Conservation (phyloP, 2,113 vertebrate species). For the Axis porcinus region DNA sequence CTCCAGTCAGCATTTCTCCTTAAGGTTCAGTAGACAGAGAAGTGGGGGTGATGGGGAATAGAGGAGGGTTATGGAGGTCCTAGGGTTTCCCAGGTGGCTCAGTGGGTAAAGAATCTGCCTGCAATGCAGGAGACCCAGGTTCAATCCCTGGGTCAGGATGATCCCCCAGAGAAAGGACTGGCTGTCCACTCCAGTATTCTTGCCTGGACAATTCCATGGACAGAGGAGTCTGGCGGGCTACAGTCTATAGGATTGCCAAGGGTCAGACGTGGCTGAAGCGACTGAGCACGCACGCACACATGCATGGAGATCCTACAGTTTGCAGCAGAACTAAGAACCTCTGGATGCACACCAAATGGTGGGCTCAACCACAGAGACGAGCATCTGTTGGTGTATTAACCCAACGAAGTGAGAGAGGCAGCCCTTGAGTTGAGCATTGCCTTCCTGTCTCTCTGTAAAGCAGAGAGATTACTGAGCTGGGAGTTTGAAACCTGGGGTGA, state of each 20-base stretch:
- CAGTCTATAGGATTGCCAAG: neutral
- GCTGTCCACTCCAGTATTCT: neutral
- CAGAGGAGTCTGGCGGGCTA: neutral
- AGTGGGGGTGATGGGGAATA: neutral
- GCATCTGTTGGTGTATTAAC: neutral
- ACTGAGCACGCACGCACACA: neutral
- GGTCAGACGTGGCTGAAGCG: accelerated
- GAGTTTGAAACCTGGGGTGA: neutral
- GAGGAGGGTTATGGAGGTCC: neutral
- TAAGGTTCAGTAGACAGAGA: neutral
- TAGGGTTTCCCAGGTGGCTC: neutral
- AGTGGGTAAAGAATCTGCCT: neutral
- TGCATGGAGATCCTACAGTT: neutral
- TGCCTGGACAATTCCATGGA: neutral
- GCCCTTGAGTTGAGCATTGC: neutral
- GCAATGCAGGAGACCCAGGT: neutral
- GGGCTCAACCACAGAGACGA: accelerated
- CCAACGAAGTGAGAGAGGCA: accelerated
- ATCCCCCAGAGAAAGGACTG: neutral
- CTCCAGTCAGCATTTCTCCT: neutral
- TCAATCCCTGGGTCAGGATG: neutral
- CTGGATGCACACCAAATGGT: accelerated
- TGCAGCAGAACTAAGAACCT: neutral
- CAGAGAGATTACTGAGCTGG: neutral
- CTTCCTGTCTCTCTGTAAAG: neutral